Evolutionary conservation across 1,140 invertebrate genomes (phyloP).

Genomic region (Drosophila pruinosa): DNA sequence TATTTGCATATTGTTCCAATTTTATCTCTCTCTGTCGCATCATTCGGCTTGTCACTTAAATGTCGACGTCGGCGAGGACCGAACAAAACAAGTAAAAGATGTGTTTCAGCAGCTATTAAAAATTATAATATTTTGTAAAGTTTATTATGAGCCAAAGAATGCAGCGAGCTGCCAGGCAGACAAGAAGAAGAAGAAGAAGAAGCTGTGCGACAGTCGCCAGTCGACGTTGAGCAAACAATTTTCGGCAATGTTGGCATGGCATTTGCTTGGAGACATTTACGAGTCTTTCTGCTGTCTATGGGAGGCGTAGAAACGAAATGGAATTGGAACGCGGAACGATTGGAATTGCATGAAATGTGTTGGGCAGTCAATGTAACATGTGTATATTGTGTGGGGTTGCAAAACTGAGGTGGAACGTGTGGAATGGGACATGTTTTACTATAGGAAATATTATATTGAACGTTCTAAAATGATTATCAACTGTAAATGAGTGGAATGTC

Average conservation of each 20-base stretch:
- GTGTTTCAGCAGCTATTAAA: slow-evolving; percentile 60
- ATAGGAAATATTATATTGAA: too few species aligned
- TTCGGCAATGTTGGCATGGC: slow-evolving; percentile 4
- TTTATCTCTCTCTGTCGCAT: slow-evolving; percentile 50
- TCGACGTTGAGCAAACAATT: background rate
- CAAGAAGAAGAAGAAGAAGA: too few species aligned
- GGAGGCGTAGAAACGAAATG: background rate
- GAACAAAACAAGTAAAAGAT: slow-evolving; percentile 32
- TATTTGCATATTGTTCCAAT: slow-evolving; percentile 66
- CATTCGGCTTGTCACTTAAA: slow-evolving; percentile 36
- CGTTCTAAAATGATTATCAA: too few species aligned
- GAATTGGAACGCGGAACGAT: slow-evolving; percentile 2
- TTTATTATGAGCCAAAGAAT: slow-evolving; percentile 49
- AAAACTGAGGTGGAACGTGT: background rate
- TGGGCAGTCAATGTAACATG: too few species aligned
- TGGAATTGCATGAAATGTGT: background rate
- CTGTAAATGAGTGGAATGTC: too few species aligned
- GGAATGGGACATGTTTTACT: slow-evolving; percentile 4
- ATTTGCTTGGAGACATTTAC: slow-evolving; percentile 12
- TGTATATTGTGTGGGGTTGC: too few species aligned
- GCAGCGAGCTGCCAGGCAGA: slow-evolving; percentile 2
- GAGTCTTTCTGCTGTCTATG: background rate
- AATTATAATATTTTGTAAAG: slow-evolving; percentile 69
- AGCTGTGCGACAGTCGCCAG: too few species aligned
- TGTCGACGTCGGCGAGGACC: slow-evolving; percentile 16